These are phyloP conservation scores for Siphonodentalium dalli DNA, from an alignment of 2,888 invertebrate genomes.

Conservation along the genomic window DNA sequence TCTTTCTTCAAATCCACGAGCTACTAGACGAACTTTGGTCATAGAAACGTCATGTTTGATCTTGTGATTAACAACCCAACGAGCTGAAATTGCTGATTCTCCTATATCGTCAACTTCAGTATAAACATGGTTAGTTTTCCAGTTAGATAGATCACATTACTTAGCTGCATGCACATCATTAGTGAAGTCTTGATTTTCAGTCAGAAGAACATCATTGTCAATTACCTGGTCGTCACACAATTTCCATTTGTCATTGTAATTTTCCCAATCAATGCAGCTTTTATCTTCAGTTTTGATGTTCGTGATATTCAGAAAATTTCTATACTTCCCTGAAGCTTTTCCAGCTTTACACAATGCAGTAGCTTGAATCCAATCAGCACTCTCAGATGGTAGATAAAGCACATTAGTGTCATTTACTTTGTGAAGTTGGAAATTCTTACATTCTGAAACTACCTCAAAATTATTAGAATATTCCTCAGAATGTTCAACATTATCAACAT, in stretches of 20 bases:
- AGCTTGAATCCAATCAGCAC: no score
- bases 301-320: no score
- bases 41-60: background rate
- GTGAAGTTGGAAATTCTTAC: background rate
- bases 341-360: no score
- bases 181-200: slow-evolving; percentile 1
- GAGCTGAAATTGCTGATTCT: slow-evolving; percentile 4
- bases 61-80: slow-evolving; percentile 9
- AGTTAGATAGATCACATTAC: slow-evolving; percentile 3
- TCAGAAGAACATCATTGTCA: background rate
- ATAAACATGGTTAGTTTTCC: slow-evolving; percentile 8
- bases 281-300: slow-evolving; percentile 1
- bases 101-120: slow-evolving; percentile 1
- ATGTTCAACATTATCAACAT: background rate
- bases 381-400: no score
- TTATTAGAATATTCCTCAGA: background rate
- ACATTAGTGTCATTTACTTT: no score
- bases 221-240: slow-evolving; percentile 1
- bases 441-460: background rate
- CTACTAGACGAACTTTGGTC: slow-evolving; percentile 10
- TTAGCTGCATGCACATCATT: slow-evolving; percentile 4
- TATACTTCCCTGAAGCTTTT: no score
- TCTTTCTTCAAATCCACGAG: slow-evolving; percentile 13
- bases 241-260: slow-evolving; percentile 3
- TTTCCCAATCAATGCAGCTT: background rate